Base-by-base conservation (phyloP, 2,113 vertebrate species). In the Boleophthalmus pectinirostris region DNA sequence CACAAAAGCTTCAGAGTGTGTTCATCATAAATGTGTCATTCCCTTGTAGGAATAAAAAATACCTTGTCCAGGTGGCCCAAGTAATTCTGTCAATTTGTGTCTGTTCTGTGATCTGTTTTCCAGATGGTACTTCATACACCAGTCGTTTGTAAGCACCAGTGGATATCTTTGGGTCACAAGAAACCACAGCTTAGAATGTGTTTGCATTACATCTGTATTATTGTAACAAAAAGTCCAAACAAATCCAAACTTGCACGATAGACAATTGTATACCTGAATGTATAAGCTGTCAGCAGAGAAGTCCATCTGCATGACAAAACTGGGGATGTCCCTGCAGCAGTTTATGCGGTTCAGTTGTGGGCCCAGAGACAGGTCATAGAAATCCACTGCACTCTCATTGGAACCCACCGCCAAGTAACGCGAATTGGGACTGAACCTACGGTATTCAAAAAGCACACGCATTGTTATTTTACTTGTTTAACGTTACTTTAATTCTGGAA, bases 1-100 rank as follows among this genome's bases (percentile, higher is more conserved):
- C 7, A 4, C 20, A 23, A 25, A 24, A 13, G 47, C n/a, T 29
- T 57, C 5, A 56, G 24, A 63, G 14, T 54, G 46, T 29, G 8
- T 8, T 35, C 33, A 45, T 2, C 13, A 21, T 0, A 45, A 1
- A 43, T 21, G 51, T 53, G 16, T 43, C 38, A 8, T 21, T n/a
- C n/a, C 51, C 1, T 9, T n/a, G 18, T 14, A 38, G 35, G 38
- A 15, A 74, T 94, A 93, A 97, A 45, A 20, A 23, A 74, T 94
- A 98, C 98, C 98, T 97, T 53, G 98, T 99, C 98, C 98, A 99
- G 3, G 95, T 95, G 71, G 98, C 96, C 98, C 98, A 99, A 0
- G 98, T 99, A 77, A 98, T 98, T 88, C 95, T 95, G 91, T 99
- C 97, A 73, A 99, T 95, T 67, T 95, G 89, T 70, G 94, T 74